These are phyloP conservation scores for Fundulus diaphanus DNA, from an alignment of 2,797 vertebrate genomes.

Conservation along the genomic window DNA sequence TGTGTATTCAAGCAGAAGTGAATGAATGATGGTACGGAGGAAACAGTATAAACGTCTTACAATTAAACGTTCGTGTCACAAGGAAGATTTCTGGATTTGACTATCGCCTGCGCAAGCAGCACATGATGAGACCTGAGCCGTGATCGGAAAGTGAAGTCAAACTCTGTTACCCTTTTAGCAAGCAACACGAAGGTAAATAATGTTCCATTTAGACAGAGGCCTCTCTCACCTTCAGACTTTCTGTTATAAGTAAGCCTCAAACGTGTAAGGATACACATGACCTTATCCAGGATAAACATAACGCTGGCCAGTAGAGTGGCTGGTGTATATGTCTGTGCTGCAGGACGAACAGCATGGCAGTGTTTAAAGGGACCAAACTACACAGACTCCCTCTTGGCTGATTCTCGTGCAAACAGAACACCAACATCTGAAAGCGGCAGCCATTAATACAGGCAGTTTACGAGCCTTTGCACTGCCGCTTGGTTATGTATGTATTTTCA, in stretches of 20 bases:
- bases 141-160: conserved; percentile 30
- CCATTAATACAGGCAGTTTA: conserved; percentile 77
- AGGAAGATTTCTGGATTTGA: conserved; percentile 58
- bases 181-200: conserved; percentile 24
- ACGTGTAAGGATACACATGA: conserved; percentile 71
- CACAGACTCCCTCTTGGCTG: conserved; percentile 49
- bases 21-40: conserved; percentile 26
- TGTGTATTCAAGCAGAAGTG: conserved; percentile 23
- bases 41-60: conserved; percentile 39
- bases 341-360: conserved; percentile 59
- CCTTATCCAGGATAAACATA: conserved; percentile 71
- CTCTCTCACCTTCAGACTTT: conserved; percentile 42
- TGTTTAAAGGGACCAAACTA: conserved; percentile 56
- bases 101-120: conserved; percentile 71
- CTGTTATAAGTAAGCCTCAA: conserved; percentile 56
- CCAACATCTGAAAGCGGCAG: conserved; percentile 51
- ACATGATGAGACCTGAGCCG: conserved; percentile 10
- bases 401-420: conserved; percentile 45
- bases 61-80: conserved; percentile 73
- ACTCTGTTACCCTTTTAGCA: conserved; percentile 13
- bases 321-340: conserved; percentile 53
- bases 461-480: conserved; percentile 50
- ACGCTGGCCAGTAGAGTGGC: conserved; percentile 39
- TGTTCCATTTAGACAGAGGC: conserved; percentile 40
- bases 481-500: conserved; percentile 52